phyloP scores from a whole-genome alignment of 2,113 vertebrate species.

The Macheiramphus alcinus region DNA sequence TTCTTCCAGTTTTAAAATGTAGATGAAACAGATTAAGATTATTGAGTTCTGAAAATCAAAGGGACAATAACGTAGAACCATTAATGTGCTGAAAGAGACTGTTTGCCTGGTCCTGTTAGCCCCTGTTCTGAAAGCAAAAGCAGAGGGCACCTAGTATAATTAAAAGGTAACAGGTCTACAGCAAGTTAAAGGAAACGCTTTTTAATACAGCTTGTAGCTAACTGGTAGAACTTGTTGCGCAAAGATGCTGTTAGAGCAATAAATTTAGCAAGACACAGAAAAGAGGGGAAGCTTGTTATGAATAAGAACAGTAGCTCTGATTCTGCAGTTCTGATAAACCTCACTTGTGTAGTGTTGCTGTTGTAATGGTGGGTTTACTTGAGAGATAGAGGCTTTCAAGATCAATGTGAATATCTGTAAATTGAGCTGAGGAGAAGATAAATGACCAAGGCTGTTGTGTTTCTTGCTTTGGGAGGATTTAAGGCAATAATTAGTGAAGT shows the following conservation, averaged over 20 bases:
- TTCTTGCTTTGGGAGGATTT: not conserved
- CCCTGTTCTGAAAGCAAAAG: not conserved
- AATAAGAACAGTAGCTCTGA: not conserved
- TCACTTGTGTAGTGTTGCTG: not conserved
- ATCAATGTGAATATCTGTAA: not conserved
- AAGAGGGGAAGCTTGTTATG: not conserved
- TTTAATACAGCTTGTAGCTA: not conserved
- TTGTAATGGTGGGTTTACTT: not conserved
- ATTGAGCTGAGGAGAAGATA: not conserved
- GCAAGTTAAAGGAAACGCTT: not conserved
- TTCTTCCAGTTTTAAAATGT: slow-evolving; percentile 18
- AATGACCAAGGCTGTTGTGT: not conserved
- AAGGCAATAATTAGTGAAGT: not conserved
- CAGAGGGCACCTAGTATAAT: not conserved
- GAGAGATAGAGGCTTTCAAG: not conserved
- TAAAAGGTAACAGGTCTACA: slow-evolving; percentile 8
- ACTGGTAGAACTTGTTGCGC: not conserved
- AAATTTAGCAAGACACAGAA: not conserved
- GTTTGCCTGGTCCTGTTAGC: not conserved
- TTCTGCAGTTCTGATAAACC: not conserved
- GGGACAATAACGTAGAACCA: not conserved
- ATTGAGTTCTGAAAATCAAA: slow-evolving; percentile 47
- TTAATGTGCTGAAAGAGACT: not conserved
- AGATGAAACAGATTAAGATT: slow-evolving; percentile 49
- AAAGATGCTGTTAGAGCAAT: not conserved